Conservation (phyloP, 2,113 vertebrate species). For the Bubo scandiacus region DNA sequence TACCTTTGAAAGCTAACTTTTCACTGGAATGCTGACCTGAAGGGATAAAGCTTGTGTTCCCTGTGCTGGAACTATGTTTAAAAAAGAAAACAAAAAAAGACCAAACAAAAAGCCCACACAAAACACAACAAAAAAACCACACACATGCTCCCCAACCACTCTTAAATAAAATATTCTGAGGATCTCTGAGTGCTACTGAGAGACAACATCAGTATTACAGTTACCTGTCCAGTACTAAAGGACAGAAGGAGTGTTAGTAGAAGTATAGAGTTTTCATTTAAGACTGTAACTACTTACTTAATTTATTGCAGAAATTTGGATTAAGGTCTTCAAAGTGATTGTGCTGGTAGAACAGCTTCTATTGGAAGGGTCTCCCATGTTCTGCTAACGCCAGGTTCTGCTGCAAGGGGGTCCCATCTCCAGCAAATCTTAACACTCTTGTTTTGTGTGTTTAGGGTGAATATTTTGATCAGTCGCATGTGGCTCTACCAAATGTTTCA, state of each 20-base stretch:
- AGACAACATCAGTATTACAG: background rate
- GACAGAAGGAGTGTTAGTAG: background rate
- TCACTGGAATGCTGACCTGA: background rate
- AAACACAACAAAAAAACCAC: background rate
- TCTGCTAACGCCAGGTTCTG: background rate
- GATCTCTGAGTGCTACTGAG: background rate
- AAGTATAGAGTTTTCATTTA: background rate
- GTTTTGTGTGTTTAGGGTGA: constrained; percentile 65
- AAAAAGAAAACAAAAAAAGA: background rate
- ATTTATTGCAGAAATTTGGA: background rate
- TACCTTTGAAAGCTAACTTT: constrained; percentile 5
- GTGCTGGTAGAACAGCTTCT: background rate
- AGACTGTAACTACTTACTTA: background rate
- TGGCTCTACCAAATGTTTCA: constrained; percentile 72
- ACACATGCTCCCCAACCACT: background rate
- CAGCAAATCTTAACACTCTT: background rate
- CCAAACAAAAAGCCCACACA: background rate
- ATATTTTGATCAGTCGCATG: constrained; percentile 76
- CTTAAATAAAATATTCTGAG: background rate
- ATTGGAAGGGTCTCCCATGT: background rate
- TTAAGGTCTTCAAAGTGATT: background rate
- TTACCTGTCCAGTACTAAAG: background rate
- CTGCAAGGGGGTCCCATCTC: background rate
- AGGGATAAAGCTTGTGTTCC: background rate
- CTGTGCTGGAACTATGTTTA: background rate